A percentile compares a stretch with the other conserved stretches of the same genome.
Evolutionary conservation across 53 echinoderm and acorn worm species (phyloP).

Genomic region (Temnopleurus reevesii): DNA sequence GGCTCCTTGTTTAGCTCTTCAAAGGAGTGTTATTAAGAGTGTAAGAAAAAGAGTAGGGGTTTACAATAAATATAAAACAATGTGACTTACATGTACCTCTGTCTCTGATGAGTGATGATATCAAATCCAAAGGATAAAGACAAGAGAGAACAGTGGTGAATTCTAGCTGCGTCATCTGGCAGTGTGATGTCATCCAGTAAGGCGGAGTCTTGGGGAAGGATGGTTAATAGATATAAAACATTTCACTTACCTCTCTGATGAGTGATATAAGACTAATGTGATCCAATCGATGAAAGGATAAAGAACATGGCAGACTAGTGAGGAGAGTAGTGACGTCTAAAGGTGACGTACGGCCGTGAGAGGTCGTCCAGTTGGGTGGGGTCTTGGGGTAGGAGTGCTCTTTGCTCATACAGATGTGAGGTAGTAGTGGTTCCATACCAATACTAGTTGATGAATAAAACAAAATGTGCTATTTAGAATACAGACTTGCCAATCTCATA

Average conservation of each 20-base stretch:
- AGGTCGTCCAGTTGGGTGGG: conserved; percentile 37
- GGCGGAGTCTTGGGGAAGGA: conserved; percentile 25
- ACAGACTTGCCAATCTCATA: too few relatives aligned
- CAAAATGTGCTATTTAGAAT: too few relatives aligned
- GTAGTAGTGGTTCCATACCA: conserved; percentile 83
- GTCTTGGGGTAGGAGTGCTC: conserved; percentile 48
- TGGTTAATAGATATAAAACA: too few relatives aligned
- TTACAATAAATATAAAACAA: too few relatives aligned
- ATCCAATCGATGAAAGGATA: conserved; percentile 80
- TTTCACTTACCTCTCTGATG: conserved; percentile 89
- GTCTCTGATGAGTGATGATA: conserved; percentile 87
- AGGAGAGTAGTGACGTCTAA: conserved; percentile 74
- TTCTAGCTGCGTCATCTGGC: conserved; percentile 60
- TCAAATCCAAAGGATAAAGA: conserved; percentile 80
- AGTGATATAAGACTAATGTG: conserved; percentile 79
- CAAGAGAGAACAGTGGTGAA: conserved; percentile 71
- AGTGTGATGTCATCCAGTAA: conserved; percentile 43
- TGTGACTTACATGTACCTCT: too few relatives aligned
- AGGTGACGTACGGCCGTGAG: conserved; percentile 50
- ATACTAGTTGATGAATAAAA: conserved; percentile 63
- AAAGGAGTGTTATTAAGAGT: too few relatives aligned
- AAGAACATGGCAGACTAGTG: conserved; percentile 84
- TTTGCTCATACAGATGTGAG: conserved; percentile 73
- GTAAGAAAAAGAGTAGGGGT: too few relatives aligned
- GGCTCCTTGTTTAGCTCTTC: too few relatives aligned